These are phyloP conservation scores for Thrips palmi DNA, from an alignment of 1,140 invertebrate genomes.

Conservation along the genomic window DNA sequence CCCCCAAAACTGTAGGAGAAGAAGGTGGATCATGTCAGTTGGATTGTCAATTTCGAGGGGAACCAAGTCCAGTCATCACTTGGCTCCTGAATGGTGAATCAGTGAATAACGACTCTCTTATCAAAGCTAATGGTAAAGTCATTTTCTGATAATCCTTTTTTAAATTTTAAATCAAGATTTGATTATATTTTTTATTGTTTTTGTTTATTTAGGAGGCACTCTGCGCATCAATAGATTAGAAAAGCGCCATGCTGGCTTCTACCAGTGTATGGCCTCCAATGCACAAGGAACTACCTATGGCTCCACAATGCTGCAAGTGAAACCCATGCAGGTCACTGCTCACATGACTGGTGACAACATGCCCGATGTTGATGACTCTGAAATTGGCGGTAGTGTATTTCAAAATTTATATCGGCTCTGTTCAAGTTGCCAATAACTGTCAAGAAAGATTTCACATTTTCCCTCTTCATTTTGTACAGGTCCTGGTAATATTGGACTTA, in stretches of 20 bases:
- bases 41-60: constrained; percentile 42
- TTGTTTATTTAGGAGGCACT: constrained; percentile 28
- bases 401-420: neutral
- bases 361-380: constrained; percentile 10
- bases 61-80: constrained; percentile 47
- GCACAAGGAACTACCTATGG: constrained; percentile 46
- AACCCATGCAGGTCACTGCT: constrained; percentile 49
- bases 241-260: constrained; percentile 67
- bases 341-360: constrained; percentile 11
- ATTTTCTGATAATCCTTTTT: neutral
- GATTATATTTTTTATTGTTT: constrained; percentile 3
- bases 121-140: constrained; percentile 23
- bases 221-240: constrained; percentile 46
- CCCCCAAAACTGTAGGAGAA: constrained; percentile 34
- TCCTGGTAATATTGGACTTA: neutral
- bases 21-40: constrained; percentile 45
- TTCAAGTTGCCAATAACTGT: neutral
- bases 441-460: neutral
- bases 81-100: constrained; percentile 73
- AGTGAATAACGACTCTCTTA: constrained; percentile 31
- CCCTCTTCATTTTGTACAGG: neutral
- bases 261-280: constrained; percentile 77
- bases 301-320: constrained; percentile 44
- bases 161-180: neutral
- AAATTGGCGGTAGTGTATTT: constrained; percentile 12